phyloP scores from a whole-genome alignment of 2,113 vertebrate genomes.

The Nesogale talazaci region DNA sequence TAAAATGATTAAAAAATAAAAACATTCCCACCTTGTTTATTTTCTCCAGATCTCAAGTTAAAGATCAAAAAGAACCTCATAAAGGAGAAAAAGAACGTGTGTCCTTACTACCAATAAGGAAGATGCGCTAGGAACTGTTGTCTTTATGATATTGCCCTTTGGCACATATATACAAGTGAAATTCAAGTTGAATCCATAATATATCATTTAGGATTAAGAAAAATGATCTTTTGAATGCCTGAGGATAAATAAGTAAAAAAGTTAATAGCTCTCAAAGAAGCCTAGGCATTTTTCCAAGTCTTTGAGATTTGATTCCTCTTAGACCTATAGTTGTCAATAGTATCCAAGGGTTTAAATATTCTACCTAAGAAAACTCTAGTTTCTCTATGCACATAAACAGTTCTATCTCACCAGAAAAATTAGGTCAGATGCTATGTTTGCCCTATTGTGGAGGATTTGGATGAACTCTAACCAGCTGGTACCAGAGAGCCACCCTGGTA shows the following conservation, averaged over 20 bases:
- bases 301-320: slow-evolving; percentile 45
- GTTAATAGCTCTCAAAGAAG: slow-evolving; percentile 44
- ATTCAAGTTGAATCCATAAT: slow-evolving; percentile 33
- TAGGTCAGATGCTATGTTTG: background rate
- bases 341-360: slow-evolving; percentile 55
- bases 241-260: slow-evolving; percentile 60
- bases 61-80: slow-evolving; percentile 58
- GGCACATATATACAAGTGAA: background rate
- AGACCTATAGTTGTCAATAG: slow-evolving; percentile 13
- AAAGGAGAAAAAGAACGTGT: background rate
- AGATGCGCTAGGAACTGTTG: slow-evolving; percentile 22
- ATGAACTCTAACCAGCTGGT: background rate
- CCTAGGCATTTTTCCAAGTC: slow-evolving; percentile 53
- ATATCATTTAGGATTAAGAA: slow-evolving; percentile 61
- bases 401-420: slow-evolving; percentile 39
- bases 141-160: slow-evolving; percentile 32
- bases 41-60: slow-evolving; percentile 45
- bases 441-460: background rate
- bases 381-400: slow-evolving; percentile 31
- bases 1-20: no score
- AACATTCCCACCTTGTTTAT: slow-evolving; percentile 35
- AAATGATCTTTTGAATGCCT: slow-evolving; percentile 57
- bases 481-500: background rate
- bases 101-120: slow-evolving; percentile 36
- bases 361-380: slow-evolving; percentile 25